Percentiles rank a stretch among this genome's conserved stretches.
phyloP scores from a whole-genome alignment of 2,888 invertebrate species.

The Melanophora roralis region DNA sequence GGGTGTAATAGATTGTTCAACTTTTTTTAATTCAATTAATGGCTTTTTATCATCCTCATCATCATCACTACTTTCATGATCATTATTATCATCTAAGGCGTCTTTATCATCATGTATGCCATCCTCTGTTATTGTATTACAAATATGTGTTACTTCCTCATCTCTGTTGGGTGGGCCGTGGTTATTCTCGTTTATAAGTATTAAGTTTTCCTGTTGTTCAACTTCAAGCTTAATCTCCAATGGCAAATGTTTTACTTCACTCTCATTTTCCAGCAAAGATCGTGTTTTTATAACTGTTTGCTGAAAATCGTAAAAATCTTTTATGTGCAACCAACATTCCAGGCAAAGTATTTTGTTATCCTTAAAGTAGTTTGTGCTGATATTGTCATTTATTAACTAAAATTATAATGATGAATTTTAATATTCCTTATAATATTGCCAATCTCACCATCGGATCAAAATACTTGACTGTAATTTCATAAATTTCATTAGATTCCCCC shows the following conservation, averaged over 20 bases:
- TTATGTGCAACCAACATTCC: constrained; percentile 49
- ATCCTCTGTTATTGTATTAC: background rate
- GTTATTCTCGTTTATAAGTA: constrained; percentile 19
- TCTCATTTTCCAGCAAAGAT: constrained; percentile 13
- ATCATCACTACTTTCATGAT: constrained; percentile 14
- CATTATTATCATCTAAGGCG: constrained; percentile 26
- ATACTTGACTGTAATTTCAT: constrained; percentile 55
- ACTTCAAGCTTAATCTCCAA: constrained; percentile 22
- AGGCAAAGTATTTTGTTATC: constrained; percentile 31
- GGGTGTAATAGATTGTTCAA: too few species aligned
- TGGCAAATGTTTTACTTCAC: background rate
- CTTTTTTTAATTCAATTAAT: too few species aligned
- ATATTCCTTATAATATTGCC: background rate
- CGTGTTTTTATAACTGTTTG: constrained; percentile 37
- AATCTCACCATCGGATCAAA: constrained; percentile 54
- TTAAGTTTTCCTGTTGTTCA: too few species aligned
- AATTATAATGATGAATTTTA: too few species aligned
- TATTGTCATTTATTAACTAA: constrained; percentile 34
- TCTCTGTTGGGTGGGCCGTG: background rate
- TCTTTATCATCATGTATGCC: constrained; percentile 11
- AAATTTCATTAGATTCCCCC: constrained; percentile 42
- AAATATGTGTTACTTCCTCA: background rate
- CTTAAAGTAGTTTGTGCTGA: background rate
- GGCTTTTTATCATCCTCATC: constrained; percentile 41
- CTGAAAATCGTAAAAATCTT: constrained; percentile 52